Percentiles rank a stretch among this genome's conserved stretches.
phyloP scores from a whole-genome alignment of 2,797 vertebrate species.

The Gymnopithys bicolor region DNA sequence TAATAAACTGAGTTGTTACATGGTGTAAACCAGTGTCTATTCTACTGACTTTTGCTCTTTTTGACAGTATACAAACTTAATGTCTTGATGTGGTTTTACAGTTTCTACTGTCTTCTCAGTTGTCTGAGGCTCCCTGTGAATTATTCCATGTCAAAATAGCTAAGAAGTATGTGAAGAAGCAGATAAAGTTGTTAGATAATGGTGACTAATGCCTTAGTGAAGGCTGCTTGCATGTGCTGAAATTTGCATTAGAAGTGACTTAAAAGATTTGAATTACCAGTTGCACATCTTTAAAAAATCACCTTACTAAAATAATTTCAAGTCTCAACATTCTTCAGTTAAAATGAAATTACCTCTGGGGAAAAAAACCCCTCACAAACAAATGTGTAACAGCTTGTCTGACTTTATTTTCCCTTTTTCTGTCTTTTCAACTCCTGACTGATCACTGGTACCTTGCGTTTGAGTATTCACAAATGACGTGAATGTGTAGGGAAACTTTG shows the following conservation, averaged over 20 bases:
- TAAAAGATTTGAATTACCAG: not conserved
- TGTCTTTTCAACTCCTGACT: not conserved
- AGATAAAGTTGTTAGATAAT: not conserved
- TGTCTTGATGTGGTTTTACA: not conserved
- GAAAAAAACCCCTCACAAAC: not conserved
- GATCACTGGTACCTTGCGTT: not conserved
- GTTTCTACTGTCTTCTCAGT: not conserved
- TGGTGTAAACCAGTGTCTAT: not conserved
- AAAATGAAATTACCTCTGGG: not conserved
- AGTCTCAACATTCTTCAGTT: not conserved
- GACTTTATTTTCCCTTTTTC: not conserved
- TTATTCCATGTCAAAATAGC: not conserved
- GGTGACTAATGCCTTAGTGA: not conserved
- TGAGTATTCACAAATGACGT: not conserved
- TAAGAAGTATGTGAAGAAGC: not conserved
- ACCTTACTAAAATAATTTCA: not conserved
- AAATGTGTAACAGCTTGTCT: not conserved
- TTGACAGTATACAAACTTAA: not conserved
- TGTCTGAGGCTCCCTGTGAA: not conserved
- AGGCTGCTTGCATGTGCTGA: not conserved
- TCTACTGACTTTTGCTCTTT: not conserved
- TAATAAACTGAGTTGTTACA: not conserved
- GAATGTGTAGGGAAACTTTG: not conserved
- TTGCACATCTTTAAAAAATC: not conserved
- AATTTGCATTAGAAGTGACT: not conserved